Conservation (phyloP, 2,888 invertebrate species). For the Acrobasis repandana region DNA sequence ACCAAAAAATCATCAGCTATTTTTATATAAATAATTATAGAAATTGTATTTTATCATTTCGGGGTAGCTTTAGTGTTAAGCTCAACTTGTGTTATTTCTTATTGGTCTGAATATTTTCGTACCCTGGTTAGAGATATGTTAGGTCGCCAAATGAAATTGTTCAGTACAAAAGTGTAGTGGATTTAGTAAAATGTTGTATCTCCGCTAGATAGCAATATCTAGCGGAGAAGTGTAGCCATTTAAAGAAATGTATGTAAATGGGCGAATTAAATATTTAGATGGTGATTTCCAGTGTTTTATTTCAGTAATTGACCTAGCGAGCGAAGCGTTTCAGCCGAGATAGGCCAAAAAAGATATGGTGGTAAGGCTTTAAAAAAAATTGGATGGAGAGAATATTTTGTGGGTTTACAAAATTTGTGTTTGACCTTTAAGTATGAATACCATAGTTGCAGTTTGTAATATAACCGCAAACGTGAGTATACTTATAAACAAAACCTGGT, state of each 20-base stretch:
- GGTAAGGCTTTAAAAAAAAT: too few species aligned
- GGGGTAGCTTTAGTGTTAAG: conserved; percentile 23
- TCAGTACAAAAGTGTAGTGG: conserved; percentile 73
- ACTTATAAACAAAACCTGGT: too few species aligned
- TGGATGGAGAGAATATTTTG: too few species aligned
- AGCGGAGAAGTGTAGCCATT: conserved; percentile 57
- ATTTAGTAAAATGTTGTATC: conserved; percentile 42
- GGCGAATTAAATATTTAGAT: conserved; percentile 75
- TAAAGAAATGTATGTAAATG: conserved; percentile 61
- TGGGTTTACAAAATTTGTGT: too few species aligned
- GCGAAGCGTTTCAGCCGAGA: too few species aligned
- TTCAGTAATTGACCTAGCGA: neutral
- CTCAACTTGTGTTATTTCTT: conserved; percentile 31
- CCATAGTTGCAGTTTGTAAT: too few species aligned
- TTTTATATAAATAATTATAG: conserved; percentile 54
- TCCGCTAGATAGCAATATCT: too few species aligned
- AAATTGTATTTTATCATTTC: conserved; percentile 23
- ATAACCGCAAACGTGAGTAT: too few species aligned
- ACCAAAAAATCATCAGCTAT: conserved; percentile 70
- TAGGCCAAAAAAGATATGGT: too few species aligned
- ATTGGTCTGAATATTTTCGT: conserved; percentile 27
- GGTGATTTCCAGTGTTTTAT: conserved; percentile 42
- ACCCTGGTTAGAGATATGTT: conserved; percentile 21
- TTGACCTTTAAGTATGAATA: too few species aligned
- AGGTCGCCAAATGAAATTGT: conserved; percentile 65